Conservation (phyloP, 2,113 vertebrate genomes). For the zebrafish (Danio rerio) region DNA sequence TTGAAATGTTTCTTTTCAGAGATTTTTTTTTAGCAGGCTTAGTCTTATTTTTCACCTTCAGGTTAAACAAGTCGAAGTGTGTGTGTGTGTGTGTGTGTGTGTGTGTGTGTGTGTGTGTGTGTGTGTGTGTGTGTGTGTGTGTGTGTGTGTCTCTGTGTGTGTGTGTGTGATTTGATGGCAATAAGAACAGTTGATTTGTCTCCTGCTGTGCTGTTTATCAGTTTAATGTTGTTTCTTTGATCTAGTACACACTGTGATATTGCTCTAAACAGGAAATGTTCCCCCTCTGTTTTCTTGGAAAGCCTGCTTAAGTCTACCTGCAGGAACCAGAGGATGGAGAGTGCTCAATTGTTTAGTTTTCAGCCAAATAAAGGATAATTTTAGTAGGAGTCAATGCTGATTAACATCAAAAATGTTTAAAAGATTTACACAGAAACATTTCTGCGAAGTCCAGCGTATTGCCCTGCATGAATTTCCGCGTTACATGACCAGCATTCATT, state of each 20-base stretch:
- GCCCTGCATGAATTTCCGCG: background rate
- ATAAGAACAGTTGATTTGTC: constrained; percentile 8
- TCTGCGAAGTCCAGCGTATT: background rate
- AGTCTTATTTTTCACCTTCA: background rate
- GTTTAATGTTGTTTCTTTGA: constrained; percentile 13
- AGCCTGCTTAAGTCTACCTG: background rate
- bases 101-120: background rate
- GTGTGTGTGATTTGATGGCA: background rate
- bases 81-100: background rate
- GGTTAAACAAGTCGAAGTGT: background rate
- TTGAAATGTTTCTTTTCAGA: background rate
- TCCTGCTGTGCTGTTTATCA: constrained; percentile 19
- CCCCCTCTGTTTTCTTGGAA: constrained; percentile 31
- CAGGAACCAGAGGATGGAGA: background rate
- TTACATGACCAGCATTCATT: background rate
- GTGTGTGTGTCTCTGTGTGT: background rate
- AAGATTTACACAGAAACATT: background rate
- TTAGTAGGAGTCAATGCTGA: background rate
- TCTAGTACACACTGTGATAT: constrained; percentile 23
- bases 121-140: background rate
- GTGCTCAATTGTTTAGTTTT: background rate
- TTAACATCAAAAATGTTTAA: background rate
- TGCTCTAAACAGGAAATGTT: constrained; percentile 26
- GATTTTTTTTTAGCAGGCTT: constrained; percentile 3
- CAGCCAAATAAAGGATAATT: background rate